These are phyloP conservation scores for Rosalia funebris DNA, from an alignment of 2,888 invertebrate species.

Conservation along the genomic window DNA sequence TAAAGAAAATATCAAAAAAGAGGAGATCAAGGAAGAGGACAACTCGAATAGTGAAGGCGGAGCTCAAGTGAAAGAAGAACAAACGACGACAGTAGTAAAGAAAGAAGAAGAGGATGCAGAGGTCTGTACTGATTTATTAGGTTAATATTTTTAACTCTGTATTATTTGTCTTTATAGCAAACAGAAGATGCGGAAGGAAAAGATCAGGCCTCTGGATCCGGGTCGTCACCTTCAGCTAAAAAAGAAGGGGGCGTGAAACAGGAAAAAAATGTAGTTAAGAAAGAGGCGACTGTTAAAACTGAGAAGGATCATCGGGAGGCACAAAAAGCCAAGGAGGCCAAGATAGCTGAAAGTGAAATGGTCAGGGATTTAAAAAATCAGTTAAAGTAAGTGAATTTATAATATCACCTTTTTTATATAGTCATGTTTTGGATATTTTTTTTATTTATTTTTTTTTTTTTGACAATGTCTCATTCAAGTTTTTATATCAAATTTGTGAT, in stretches of 20 bases:
- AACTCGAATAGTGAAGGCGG: conserved; percentile 56
- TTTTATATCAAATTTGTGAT: no score
- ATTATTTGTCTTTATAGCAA: conserved; percentile 43
- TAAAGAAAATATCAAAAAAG: conserved; percentile 68
- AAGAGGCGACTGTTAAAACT: conserved; percentile 70
- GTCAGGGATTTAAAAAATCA: conserved; percentile 90
- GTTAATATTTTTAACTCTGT: neutral
- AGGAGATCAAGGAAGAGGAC: conserved; percentile 63
- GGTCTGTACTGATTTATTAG: conserved; percentile 44
- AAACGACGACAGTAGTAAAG: conserved; percentile 45
- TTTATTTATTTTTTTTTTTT: no score
- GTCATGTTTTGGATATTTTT: no score
- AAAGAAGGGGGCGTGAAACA: conserved; percentile 68
- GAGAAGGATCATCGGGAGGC: conserved; percentile 73
- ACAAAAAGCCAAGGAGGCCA: conserved; percentile 72
- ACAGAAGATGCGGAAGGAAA: conserved; percentile 63
- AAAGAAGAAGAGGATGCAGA: conserved; percentile 66
- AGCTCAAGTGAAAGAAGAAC: conserved; percentile 62
- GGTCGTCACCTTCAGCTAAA: conserved; percentile 65
- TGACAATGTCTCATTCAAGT: no score
- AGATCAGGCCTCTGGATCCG: conserved; percentile 58
- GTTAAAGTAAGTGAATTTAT: conserved; percentile 87
- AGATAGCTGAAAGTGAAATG: conserved; percentile 77
- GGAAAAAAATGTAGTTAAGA: conserved; percentile 69
- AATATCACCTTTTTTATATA: no score